Base-by-base conservation (phyloP, 2,888 invertebrate genomes). In the Calliphora vomitoria region DNA sequence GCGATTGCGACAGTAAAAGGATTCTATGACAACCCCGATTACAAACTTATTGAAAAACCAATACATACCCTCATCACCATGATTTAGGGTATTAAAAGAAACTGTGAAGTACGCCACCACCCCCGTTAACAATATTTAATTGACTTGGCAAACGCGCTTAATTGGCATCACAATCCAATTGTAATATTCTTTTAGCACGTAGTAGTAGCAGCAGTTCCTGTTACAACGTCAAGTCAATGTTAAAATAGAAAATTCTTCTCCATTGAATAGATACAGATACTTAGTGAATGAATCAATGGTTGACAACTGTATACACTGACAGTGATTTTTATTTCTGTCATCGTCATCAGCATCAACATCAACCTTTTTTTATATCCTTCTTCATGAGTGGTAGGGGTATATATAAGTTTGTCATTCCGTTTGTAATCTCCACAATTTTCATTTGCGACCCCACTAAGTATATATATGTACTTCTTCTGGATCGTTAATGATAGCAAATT, bases 81-180 rank as follows among this genome's bases (percentile, higher is more conserved):
- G 44, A 58, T 35, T 10, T 47, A 31, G 11, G 6, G n/a, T 50
- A 47, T 50, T 15, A 50, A 80, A 71, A 58, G 10, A 25, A 60
- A 58, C 38, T 15, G 4, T 15, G 15, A 66, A 66, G 60, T 72
- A 66, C 35, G 20, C 15, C 25, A 8, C 31, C n/a, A 4, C 8
- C 35, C 20, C 35, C 41, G 41, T 64, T 18, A 60, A 79, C 64
- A 79, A 25, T 6, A 60, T 58, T 74, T 74, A 79, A 84, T 79
- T 84, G 79, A 25, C 84, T 60, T 84, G 71, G 76, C 53, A 83
- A 78, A 25, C 69, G 50, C 75, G n/a, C 69, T 69, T 82, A 82
- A 82, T 82, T 78, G 83, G n/a, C 83, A 83, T 69, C 11, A 53
- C 50, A 79, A 79, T 74, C 18, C 64, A 79, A 84, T 84, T 84